Percentiles rank a stretch among this genome's conserved stretches.
These are phyloP conservation scores for Cheiracanthium punctorium DNA, from an alignment of 2,888 invertebrate genomes.

Conservation along the genomic window DNA sequence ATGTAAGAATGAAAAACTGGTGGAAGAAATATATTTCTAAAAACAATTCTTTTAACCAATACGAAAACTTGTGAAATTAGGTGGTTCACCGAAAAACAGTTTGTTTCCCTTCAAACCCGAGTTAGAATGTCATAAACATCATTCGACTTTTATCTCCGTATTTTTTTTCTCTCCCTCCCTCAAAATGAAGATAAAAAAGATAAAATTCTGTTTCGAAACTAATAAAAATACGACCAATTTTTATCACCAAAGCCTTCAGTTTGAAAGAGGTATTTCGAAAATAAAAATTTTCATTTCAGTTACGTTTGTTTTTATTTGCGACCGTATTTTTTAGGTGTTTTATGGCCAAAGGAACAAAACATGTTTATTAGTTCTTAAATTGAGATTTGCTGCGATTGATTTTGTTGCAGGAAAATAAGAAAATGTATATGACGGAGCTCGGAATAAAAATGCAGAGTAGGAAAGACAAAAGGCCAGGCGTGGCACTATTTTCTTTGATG, in stretches of 20 bases:
- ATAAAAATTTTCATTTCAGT: background rate
- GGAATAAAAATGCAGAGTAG: no score
- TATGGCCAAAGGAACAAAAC: no score
- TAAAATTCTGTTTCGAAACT: background rate
- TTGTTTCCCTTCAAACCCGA: background rate
- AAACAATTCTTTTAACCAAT: background rate
- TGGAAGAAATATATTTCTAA: no score
- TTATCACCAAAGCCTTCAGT: background rate
- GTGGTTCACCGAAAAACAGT: background rate
- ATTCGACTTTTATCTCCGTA: background rate
- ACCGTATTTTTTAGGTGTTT: background rate
- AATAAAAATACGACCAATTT: background rate
- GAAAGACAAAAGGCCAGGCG: no score
- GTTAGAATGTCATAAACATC: background rate
- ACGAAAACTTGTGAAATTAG: background rate
- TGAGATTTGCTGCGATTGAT: no score
- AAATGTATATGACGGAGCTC: no score
- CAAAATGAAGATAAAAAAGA: background rate
- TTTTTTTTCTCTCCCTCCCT: background rate
- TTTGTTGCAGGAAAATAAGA: no score
- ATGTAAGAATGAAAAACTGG: no score
- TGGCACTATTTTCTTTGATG: no score
- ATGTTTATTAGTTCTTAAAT: no score
- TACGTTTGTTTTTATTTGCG: background rate
- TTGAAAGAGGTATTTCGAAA: background rate